phyloP scores from a whole-genome alignment of 2,113 vertebrate genomes.

The Microtus pennsylvanicus region DNA sequence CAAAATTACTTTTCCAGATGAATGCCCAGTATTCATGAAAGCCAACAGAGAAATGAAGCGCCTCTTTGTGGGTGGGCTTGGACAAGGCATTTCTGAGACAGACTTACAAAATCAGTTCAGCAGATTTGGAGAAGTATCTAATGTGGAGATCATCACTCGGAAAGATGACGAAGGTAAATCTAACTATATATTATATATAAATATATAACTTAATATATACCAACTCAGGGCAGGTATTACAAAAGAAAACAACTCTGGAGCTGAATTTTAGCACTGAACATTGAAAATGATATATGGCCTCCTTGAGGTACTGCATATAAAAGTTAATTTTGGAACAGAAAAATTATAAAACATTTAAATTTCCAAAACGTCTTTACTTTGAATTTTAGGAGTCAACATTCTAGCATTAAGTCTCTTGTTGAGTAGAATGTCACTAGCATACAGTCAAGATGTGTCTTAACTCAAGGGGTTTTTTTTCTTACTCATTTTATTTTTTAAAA shows the following conservation, averaged over 20 bases:
- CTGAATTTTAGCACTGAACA: background rate
- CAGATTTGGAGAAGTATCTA: conserved; percentile 93
- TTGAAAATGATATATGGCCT: background rate
- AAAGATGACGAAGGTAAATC: conserved; percentile 92
- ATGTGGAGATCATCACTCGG: conserved; percentile 92
- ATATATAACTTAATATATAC: background rate
- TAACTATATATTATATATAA: background rate
- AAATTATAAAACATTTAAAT: background rate
- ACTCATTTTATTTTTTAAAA: background rate
- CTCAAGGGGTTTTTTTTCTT: background rate
- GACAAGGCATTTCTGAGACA: conserved; percentile 88
- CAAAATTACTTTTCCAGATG: conserved; percentile 23
- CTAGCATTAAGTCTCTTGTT: background rate
- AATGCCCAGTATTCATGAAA: conserved; percentile 76
- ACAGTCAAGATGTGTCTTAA: background rate
- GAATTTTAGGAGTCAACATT: background rate
- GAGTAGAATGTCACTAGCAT: background rate
- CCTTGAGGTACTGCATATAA: background rate
- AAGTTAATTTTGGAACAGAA: conserved; percentile 35
- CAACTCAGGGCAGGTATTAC: background rate
- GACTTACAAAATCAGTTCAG: conserved; percentile 95
- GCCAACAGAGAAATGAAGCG: conserved; percentile 84
- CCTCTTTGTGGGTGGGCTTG: conserved; percentile 93
- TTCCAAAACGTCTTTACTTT: conserved; percentile 28
- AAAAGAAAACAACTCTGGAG: background rate